Conservation (phyloP, 2,888 invertebrate genomes). For the Bhutanitis thaidina region DNA sequence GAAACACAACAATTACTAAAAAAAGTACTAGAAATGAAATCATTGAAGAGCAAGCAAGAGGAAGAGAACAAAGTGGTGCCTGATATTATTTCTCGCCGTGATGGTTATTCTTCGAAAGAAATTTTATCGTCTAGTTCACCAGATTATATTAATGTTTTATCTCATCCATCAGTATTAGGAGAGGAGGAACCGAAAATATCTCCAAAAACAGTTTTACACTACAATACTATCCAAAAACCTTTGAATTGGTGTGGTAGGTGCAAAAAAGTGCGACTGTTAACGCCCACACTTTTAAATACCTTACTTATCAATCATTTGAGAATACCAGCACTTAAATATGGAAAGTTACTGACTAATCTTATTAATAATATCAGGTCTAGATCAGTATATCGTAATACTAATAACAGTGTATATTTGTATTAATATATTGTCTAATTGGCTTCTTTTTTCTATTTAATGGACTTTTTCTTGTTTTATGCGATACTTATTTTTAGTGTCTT, state of each 20-base stretch:
- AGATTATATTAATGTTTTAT: neutral
- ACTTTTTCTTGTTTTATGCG: neutral
- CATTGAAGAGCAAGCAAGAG: neutral
- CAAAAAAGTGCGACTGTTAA: neutral
- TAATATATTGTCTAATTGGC: too few relatives aligned
- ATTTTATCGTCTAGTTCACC: too few relatives aligned
- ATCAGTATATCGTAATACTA: too few relatives aligned
- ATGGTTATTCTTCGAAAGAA: slow-evolving; percentile 1
- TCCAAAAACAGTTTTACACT: neutral
- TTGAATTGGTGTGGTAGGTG: slow-evolving; percentile 8
- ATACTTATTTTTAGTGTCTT: too few relatives aligned
- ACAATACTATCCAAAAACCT: neutral
- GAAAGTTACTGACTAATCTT: too few relatives aligned
- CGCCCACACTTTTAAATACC: neutral
- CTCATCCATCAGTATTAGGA: neutral
- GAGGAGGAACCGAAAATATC: neutral
- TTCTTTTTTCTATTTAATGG: neutral
- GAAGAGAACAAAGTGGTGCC: neutral
- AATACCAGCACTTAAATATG: neutral
- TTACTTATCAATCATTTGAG: neutral
- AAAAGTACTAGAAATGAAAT: slow-evolving; percentile 19
- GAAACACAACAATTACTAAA: slow-evolving; percentile 21
- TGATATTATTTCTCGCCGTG: neutral
- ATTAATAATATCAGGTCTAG: too few relatives aligned
- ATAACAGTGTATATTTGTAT: too few relatives aligned